Evolutionary conservation across 1,140 invertebrate species (phyloP).

Genomic region (Drosophila suzukii): DNA sequence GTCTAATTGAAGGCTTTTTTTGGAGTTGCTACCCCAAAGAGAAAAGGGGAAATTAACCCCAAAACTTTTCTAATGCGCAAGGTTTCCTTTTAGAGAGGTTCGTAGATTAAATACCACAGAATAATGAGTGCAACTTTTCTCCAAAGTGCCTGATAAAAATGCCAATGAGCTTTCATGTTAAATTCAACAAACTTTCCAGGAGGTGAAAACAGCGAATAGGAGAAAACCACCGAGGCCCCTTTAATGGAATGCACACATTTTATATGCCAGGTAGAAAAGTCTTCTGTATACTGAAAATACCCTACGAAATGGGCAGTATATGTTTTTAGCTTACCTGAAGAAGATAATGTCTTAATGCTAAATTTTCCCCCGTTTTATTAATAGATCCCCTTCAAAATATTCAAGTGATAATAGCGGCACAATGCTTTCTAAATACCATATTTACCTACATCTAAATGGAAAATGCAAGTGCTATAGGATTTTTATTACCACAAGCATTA

Average conservation of each 20-base stretch:
- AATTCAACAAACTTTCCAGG: constrained; percentile 9
- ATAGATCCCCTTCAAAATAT: too few species aligned
- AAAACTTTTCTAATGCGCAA: constrained; percentile 49
- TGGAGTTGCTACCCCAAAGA: constrained; percentile 13
- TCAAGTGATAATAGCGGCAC: too few species aligned
- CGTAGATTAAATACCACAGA: constrained; percentile 2
- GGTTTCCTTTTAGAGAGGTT: not conserved
- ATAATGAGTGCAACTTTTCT: constrained; percentile 15
- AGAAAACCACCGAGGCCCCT: not conserved
- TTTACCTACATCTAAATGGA: too few species aligned
- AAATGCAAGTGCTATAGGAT: too few species aligned
- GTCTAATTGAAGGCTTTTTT: constrained; percentile 51
- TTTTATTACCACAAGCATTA: too few species aligned
- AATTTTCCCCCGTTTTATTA: too few species aligned
- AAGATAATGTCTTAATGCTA: too few species aligned
- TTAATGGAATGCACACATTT: not conserved
- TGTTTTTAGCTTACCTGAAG: not conserved
- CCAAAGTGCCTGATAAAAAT: constrained; percentile 22
- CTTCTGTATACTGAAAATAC: not conserved
- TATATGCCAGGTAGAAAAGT: not conserved
- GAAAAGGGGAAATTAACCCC: constrained; percentile 39
- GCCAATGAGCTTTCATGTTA: constrained; percentile 1
- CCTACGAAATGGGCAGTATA: too few species aligned
- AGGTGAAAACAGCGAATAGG: not conserved
- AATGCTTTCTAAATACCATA: too few species aligned